Evolutionary conservation across 2,113 vertebrate species (phyloP), one percentile per base, ranked within the genome.

Genomic region (Bungarus multicinctus): DNA sequence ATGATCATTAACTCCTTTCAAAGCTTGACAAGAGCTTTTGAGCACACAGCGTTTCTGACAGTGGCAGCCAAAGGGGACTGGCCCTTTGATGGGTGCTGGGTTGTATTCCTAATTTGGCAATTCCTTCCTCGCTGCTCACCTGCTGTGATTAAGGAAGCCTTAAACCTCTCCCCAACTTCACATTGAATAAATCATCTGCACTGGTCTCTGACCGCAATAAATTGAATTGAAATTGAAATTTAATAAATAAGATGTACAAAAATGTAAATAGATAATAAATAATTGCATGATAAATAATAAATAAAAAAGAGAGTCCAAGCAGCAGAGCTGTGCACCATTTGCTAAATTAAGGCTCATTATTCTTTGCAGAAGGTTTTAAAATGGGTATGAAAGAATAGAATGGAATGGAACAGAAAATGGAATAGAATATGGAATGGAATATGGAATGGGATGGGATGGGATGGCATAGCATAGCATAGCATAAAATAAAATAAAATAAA

Each of bases 1-100:
- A 95, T 94, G 94, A 85, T 97, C 96, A 97, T 97, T 96, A 97
- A 95, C 95, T 96, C 96, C 95, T 97, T 96, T 97, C 95, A 95
- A 58, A 52, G 93, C 45, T 94, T 85, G 92, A 88, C 85, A 91
- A 69, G 93, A 94, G 94, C 94, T 95, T 74, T 92, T 88, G 95
- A 93, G 92, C 94, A 94, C 90, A 85, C 94, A 94, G 94, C 74
- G 5, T 5, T 88, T 92, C 96, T 88, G 94, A 95, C 94, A 93
- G 3, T 90, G 23, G 87, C 60, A 92, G 57, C 93, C 45, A 64
- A 95, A 74, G n/a, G n/a, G 14, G 14, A 16, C 64, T 34, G 14
- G 16, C n/a, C n/a, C n/a, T 74, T 74, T 34, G 64, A 34, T 74
- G n/a, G 14, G n/a, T 34, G 64, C 14, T 74, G 64, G 64, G n/a